phyloP scores from a whole-genome alignment of 1,140 invertebrate species.

The Sitodiplosis mosellana region DNA sequence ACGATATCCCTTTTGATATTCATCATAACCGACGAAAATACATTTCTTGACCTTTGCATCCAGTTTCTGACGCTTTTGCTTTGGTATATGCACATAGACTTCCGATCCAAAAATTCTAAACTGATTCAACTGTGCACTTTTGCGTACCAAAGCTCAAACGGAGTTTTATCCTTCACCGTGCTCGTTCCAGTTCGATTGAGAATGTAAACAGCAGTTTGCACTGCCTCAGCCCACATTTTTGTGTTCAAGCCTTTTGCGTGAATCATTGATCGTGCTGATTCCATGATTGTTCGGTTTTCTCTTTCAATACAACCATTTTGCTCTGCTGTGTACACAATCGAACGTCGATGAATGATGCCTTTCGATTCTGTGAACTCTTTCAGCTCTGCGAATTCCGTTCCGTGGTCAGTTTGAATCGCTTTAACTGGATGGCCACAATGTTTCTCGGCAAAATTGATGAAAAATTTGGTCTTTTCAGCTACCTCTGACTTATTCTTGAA shows the following conservation, averaged over 20 bases:
- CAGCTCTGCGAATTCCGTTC: constrained; percentile 20
- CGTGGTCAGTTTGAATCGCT: constrained; percentile 25
- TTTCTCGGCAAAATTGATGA: constrained; percentile 16
- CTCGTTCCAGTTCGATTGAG: constrained; percentile 9
- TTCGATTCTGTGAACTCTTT: constrained; percentile 10
- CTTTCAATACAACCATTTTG: constrained; percentile 24
- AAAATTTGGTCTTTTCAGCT: constrained; percentile 15
- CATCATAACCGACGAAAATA: constrained; percentile 15
- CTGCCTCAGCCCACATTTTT: background rate
- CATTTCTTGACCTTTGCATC: constrained; percentile 10
- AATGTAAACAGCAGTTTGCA: background rate
- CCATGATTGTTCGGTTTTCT: background rate
- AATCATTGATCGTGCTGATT: background rate
- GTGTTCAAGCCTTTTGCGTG: background rate
- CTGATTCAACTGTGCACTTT: constrained; percentile 10
- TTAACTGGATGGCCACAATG: constrained; percentile 18
- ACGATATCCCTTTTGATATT: constrained; percentile 8
- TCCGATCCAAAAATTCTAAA: constrained; percentile 15
- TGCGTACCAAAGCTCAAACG: background rate
- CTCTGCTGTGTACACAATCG: constrained; percentile 25
- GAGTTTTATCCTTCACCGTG: background rate
- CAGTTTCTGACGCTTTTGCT: constrained; percentile 8
- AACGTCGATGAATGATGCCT: constrained; percentile 21
- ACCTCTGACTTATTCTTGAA: constrained; percentile 23
- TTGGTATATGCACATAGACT: constrained; percentile 8